phyloP scores from a whole-genome alignment of 2,888 invertebrate species.

The Drosophila prolongata region DNA sequence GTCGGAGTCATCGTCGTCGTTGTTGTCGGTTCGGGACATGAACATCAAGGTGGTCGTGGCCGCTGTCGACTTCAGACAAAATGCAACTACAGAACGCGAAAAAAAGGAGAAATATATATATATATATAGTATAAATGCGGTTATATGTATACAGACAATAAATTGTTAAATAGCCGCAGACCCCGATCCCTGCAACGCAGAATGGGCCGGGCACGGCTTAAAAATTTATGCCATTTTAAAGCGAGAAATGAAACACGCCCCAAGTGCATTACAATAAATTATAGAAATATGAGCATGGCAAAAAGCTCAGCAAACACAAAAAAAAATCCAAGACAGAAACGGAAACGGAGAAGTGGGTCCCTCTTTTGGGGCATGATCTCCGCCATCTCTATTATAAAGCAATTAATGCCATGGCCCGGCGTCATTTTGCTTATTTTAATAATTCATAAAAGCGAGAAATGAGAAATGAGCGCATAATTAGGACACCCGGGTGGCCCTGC shows the following conservation, averaged over 20 bases:
- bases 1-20: conserved; percentile 25
- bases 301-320: conserved; percentile 1
- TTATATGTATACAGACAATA: conserved; percentile 53
- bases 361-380: conserved; percentile 10
- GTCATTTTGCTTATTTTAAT: conserved; percentile 71
- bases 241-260: conserved; percentile 81
- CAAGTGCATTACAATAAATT: conserved; percentile 79
- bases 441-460: conserved; percentile 60
- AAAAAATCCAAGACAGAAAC: conserved; percentile 11
- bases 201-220: conserved; percentile 44
- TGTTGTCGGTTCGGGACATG: conserved; percentile 54
- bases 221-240: conserved; percentile 80
- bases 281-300: conserved; percentile 68
- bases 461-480: conserved; percentile 71
- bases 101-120: conserved; percentile 16
- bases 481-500: conserved; percentile 63
- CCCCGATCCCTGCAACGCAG: conserved; percentile 12
- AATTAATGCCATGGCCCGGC: conserved; percentile 66
- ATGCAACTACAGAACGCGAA: conserved; percentile 24
- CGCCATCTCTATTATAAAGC: conserved; percentile 69
- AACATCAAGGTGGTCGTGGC: conserved; percentile 59
- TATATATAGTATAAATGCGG: conserved; percentile 29
- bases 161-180: conserved; percentile 57
- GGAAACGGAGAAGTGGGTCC: conserved; percentile 1
- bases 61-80: conserved; percentile 53